These are phyloP conservation scores for Armadillidium nasatum DNA, from an alignment of 1,140 invertebrate species.

Conservation along the genomic window DNA sequence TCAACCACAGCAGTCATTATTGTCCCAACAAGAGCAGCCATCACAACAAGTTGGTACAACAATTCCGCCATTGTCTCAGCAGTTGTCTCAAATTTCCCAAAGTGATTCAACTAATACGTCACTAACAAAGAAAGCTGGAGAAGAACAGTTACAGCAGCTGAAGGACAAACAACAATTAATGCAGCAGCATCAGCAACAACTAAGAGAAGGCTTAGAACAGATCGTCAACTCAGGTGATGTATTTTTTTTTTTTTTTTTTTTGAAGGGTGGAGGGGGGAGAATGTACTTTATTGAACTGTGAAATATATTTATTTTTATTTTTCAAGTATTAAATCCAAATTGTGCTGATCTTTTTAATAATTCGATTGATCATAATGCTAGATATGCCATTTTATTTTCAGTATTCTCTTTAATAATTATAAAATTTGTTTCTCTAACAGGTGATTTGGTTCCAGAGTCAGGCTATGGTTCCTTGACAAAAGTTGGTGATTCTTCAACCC, in stretches of 20 bases:
- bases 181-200: conserved; percentile 9
- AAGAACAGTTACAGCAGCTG: not conserved
- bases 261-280: no score
- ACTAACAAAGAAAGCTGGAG: conserved; percentile 5
- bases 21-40: conserved; percentile 26
- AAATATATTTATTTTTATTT: no score
- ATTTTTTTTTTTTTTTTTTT: no score
- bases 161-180: not conserved
- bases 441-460: not conserved
- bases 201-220: not conserved
- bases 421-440: not conserved
- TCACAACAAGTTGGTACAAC: not conserved
- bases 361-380: not conserved
- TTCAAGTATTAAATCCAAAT: no score
- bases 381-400: not conserved
- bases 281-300: no score
- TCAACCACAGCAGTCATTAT: conserved; percentile 27
- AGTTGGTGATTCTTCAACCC: not conserved
- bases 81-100: not conserved
- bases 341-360: no score
- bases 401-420: not conserved
- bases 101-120: not conserved
- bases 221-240: not conserved
- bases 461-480: not conserved
- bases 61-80: not conserved